Percentiles rank a stretch among this genome's conserved stretches.
Evolutionary conservation across 2,113 vertebrate genomes (phyloP).

Genomic region (Macheiramphus alcinus): DNA sequence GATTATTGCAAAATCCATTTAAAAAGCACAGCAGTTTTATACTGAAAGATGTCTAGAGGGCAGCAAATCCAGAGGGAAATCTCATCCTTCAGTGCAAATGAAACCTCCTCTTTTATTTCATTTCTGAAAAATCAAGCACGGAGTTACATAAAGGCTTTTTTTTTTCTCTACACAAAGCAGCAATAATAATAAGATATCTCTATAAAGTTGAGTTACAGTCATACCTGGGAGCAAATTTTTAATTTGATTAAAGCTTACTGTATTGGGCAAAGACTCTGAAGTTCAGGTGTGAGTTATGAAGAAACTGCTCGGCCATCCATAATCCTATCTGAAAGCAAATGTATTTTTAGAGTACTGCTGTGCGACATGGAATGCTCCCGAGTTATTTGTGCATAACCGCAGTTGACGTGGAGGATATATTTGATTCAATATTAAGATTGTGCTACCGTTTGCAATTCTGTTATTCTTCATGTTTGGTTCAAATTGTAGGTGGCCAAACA

Average conservation of each 20-base stretch:
- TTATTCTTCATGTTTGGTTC: neutral
- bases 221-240: neutral
- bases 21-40: conserved; percentile 40
- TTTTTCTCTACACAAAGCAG: neutral
- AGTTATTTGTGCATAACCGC: neutral
- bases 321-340: neutral
- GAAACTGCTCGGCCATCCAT: neutral
- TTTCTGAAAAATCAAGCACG: conserved; percentile 23
- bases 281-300: conserved; percentile 12
- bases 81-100: conserved; percentile 28
- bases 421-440: neutral
- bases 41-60: conserved; percentile 61
- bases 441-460: neutral
- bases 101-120: conserved; percentile 32
- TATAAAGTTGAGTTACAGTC: neutral
- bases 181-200: neutral
- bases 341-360: neutral
- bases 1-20: conserved; percentile 38
- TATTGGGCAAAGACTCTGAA: neutral
- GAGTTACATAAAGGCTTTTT: neutral
- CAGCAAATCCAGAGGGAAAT: conserved; percentile 63
- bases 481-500: neutral
- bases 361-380: neutral
- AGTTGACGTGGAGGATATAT: neutral
- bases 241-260: conserved; percentile 18